phyloP scores from a whole-genome alignment of 1,140 invertebrate genomes.

The Macrosteles quadrilineatus region DNA sequence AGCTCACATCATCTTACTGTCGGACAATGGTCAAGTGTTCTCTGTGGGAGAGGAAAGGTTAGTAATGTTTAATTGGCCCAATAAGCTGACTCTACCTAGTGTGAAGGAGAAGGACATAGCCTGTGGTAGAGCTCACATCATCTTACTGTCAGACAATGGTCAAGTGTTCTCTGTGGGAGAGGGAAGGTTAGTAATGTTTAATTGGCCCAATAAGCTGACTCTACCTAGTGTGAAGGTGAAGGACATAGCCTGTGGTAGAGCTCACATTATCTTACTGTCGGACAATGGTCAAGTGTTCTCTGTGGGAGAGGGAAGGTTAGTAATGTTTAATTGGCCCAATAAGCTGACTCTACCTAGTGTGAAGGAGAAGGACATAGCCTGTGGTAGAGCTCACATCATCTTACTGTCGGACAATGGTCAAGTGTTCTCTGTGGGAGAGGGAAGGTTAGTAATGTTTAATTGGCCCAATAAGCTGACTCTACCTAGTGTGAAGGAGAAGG shows the following conservation, averaged over 20 bases:
- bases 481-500: conserved; percentile 39
- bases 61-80: conserved; percentile 14
- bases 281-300: conserved; percentile 71
- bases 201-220: too few species aligned
- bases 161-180: conserved; percentile 77
- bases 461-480: too few species aligned
- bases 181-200: conserved; percentile 61
- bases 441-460: conserved; percentile 58
- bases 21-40: conserved; percentile 70
- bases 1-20: conserved; percentile 75
- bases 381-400: conserved; percentile 79
- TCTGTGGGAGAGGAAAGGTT: conserved; percentile 80
- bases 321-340: conserved; percentile 17
- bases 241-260: conserved; percentile 73
- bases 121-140: conserved; percentile 77
- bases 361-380: conserved; percentile 57
- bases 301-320: conserved; percentile 77
- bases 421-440: conserved; percentile 78
- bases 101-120: conserved; percentile 55
- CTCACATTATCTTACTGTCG: conserved; percentile 74
- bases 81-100: too few species aligned
- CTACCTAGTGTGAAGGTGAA: conserved; percentile 5
- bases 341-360: too few species aligned
- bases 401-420: conserved; percentile 69
- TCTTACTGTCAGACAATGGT: conserved; percentile 70